phyloP scores from a whole-genome alignment of 2,888 invertebrate species.

The Idaea biselata region DNA sequence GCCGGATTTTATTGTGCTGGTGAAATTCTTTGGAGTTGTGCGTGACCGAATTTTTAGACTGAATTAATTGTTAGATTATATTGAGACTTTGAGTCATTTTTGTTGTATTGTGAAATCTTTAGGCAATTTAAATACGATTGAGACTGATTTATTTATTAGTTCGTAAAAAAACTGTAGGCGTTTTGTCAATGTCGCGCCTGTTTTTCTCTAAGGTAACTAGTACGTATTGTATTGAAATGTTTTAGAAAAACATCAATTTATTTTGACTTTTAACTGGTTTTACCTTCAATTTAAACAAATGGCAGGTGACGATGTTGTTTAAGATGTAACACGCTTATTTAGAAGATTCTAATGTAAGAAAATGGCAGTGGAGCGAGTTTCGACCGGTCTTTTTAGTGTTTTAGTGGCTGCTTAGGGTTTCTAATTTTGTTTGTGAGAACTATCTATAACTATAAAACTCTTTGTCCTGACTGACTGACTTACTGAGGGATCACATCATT shows the following conservation, averaged over 20 bases:
- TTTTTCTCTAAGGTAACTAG: background rate
- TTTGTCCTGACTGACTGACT: no score
- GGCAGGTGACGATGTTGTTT: no score
- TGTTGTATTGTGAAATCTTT: background rate
- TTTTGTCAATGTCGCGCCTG: background rate
- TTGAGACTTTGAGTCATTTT: background rate
- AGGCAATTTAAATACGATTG: background rate
- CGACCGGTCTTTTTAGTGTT: no score
- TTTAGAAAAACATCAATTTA: background rate
- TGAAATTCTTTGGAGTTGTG: slow-evolving; percentile 7
- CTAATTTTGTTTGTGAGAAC: no score
- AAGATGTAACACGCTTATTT: no score
- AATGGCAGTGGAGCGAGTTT: no score
- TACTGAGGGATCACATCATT: no score
- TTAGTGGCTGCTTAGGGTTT: no score
- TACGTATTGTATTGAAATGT: background rate
- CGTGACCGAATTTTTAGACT: slow-evolving; percentile 6
- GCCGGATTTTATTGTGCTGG: slow-evolving; percentile 20
- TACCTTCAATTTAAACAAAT: no score
- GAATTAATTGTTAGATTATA: background rate
- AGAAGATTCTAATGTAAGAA: no score
- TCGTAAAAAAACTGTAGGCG: background rate
- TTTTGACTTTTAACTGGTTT: no score
- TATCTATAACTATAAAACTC: no score
- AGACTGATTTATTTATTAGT: background rate